These are phyloP conservation scores for Tenthredo amoena DNA, from an alignment of 2,888 invertebrate species.

Conservation along the genomic window DNA sequence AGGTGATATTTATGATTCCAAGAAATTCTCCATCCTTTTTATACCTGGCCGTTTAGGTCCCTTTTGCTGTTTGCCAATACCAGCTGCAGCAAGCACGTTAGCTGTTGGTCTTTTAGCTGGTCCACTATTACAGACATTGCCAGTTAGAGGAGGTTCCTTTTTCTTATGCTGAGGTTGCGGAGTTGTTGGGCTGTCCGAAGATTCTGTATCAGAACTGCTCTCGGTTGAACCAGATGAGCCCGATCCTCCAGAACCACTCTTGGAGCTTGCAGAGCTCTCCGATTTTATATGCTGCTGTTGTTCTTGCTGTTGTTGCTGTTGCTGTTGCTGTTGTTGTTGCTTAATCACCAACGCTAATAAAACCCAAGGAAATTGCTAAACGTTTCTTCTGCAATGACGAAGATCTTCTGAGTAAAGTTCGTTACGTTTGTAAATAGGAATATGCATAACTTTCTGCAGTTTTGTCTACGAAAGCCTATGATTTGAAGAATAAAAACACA, in stretches of 20 bases:
- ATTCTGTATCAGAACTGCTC: conserved; percentile 85
- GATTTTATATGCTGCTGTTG: conserved; percentile 78
- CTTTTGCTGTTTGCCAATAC: conserved; percentile 70
- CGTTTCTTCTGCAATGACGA: background rate
- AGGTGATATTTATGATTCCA: background rate
- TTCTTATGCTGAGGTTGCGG: conserved; percentile 75
- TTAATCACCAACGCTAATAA: conserved; percentile 63
- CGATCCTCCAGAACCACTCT: conserved; percentile 83
- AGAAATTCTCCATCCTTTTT: background rate
- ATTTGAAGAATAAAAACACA: background rate
- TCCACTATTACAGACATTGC: conserved; percentile 59
- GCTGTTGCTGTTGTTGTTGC: conserved; percentile 70
- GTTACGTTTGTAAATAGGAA: background rate
- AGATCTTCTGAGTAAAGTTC: background rate
- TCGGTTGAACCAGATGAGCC: conserved; percentile 83
- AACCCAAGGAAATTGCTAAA: background rate
- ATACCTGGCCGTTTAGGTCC: conserved; percentile 72
- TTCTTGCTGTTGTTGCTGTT: conserved; percentile 70
- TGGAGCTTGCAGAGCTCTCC: conserved; percentile 84
- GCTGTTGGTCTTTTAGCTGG: conserved; percentile 71
- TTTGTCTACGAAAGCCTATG: background rate
- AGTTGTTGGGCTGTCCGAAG: conserved; percentile 81
- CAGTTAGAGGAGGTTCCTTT: conserved; percentile 69
- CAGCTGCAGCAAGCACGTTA: conserved; percentile 68
- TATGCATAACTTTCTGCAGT: too few relatives aligned